These are phyloP conservation scores for Brachionus rotundiformis DNA, from an alignment of 1,140 invertebrate species.

Conservation along the genomic window DNA sequence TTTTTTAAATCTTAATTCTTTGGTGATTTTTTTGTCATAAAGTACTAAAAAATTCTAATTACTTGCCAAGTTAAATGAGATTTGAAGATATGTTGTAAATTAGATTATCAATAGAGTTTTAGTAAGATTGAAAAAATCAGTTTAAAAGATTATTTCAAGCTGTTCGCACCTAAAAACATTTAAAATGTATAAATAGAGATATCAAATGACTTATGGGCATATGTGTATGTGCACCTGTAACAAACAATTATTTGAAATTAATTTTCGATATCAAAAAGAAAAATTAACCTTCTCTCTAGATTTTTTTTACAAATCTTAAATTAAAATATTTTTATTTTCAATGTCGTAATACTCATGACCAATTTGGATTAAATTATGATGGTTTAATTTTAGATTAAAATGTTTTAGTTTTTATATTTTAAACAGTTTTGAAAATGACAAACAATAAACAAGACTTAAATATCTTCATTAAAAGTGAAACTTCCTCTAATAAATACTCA, in stretches of 20 bases:
- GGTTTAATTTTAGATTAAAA: not conserved
- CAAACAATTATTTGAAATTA: not conserved
- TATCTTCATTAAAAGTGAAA: not conserved
- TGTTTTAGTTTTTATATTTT: not conserved
- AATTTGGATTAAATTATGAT: not conserved
- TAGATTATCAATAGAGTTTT: not conserved
- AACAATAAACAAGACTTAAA: constrained; percentile 27
- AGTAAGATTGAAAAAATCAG: constrained; percentile 12
- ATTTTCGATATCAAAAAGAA: not conserved
- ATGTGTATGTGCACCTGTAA: not conserved
- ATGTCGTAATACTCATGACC: not conserved
- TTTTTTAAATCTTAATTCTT: not conserved
- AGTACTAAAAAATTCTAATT: not conserved
- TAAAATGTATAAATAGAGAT: not conserved
- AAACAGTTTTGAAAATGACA: not conserved
- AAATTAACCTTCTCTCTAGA: not conserved
- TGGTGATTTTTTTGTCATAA: not conserved
- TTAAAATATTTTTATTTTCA: constrained; percentile 16
- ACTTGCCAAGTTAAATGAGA: not conserved
- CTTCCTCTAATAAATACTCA: constrained; percentile 13
- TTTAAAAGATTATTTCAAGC: constrained; percentile 8
- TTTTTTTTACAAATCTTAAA: not conserved
- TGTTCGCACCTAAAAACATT: not conserved
- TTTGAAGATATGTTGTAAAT: not conserved
- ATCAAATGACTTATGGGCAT: not conserved